Evolutionary conservation across 1,140 invertebrate genomes (phyloP), one percentile per base, ranked within the genome.

Genomic region (Drosophila kohkoa): DNA sequence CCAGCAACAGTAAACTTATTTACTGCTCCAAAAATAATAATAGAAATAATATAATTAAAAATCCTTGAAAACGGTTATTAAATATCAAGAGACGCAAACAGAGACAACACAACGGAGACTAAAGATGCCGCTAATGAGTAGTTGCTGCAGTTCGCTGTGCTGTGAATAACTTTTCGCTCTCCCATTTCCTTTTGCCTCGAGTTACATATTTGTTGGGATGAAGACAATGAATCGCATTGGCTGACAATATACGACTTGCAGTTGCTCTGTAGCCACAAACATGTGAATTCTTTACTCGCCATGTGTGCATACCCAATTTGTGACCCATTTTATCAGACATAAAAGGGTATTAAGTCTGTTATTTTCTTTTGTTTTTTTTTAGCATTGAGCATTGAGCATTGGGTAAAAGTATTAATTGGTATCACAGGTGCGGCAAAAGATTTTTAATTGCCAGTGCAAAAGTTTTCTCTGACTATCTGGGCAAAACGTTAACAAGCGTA

Each of bases 341-440:
- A 32, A 25, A 32, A 55, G n/a, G 13, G 11, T 28, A 54, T 54
- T 54, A 54, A 32, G 51, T 15, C n/a, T 15, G 28, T 16, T 54
- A 43, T 64, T 79, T 52, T 43, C n/a, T 13, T 11, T 62, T 65
- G 43, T 45, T 49, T 30, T 30, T 10, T 54, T 48, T 16, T 57
- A 30, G 45, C 20, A 3, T 25, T 25, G 20, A 25, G 20, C 20
- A 25, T 57, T 73, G 32, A 11, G 60, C 54, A 38, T 49, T 76
- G 60, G 54, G 46, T 66, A 75, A 79, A 86, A 90, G 63, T 85
- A 89, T 89, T 89, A 85, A 89, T 89, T 89, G 86, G 81, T 79
- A 85, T 66, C 72, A 65, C 67, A 70, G 71, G 55, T 75, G 72
- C 65, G 64, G 66, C 55, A 48, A 25, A 25, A 48, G 49, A 71